Evolutionary conservation across 1,140 invertebrate species (phyloP).

Genomic region (Diplogasteroides magnus): DNA sequence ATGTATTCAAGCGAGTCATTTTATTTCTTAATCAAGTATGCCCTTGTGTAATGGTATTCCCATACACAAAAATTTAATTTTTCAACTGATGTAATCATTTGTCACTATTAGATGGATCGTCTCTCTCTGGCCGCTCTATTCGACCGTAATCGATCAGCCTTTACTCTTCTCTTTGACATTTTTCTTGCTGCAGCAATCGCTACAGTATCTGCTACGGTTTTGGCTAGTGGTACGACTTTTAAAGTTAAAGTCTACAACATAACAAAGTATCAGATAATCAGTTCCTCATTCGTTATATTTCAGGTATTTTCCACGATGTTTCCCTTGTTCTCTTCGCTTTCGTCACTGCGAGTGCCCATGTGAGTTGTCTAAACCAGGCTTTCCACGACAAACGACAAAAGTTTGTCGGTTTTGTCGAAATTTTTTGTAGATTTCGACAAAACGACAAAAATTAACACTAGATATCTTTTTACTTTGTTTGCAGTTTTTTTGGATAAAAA

Average conservation of each 20-base stretch:
- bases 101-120: conserved; percentile 74
- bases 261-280: too few relatives aligned
- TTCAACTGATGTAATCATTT: too few relatives aligned
- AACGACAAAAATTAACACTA: too few relatives aligned
- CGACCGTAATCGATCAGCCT: conserved; percentile 77
- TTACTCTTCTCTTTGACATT: conserved; percentile 78
- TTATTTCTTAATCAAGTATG: neutral
- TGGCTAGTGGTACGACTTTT: conserved; percentile 65
- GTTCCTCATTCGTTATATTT: neutral
- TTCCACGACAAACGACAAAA: too few relatives aligned
- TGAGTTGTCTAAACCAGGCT: too few relatives aligned
- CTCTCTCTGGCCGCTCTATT: conserved; percentile 82
- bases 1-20: conserved; percentile 5
- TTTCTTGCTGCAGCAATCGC: conserved; percentile 79
- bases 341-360: conserved; percentile 73
- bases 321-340: conserved; percentile 91
- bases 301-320: conserved; percentile 77
- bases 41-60: neutral
- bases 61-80: conserved; percentile 57
- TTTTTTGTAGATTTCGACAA: too few relatives aligned
- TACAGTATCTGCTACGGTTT: conserved; percentile 73
- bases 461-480: too few relatives aligned
- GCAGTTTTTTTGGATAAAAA: too few relatives aligned
- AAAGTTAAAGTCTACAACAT: too few relatives aligned
- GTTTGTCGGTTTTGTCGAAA: too few relatives aligned